Percentiles rank a stretch among this genome's conserved stretches.
These are phyloP conservation scores for Perizoma flavofasciatum DNA, from an alignment of 2,888 invertebrate species.

Conservation along the genomic window DNA sequence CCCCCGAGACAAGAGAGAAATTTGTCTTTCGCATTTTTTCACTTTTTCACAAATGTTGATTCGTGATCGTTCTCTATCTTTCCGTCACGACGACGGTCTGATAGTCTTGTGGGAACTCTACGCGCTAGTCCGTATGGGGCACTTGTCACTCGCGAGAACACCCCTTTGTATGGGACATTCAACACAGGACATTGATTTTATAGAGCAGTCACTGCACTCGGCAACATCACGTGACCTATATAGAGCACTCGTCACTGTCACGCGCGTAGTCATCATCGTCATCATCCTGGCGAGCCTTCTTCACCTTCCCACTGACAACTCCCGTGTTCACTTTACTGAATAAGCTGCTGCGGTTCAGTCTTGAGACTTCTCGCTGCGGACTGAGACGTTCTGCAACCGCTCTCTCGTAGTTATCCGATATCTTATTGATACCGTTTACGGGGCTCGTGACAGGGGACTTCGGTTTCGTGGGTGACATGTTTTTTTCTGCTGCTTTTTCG, in stretches of 20 bases:
- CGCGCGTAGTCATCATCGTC: constrained; percentile 81
- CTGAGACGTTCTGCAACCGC: constrained; percentile 74
- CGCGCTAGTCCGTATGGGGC: not conserved
- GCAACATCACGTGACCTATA: constrained; percentile 62
- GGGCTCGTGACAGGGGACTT: constrained; percentile 66
- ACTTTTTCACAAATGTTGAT: no score
- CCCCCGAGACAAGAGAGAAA: no score
- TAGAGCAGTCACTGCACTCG: constrained; percentile 28
- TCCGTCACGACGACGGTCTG: not conserved
- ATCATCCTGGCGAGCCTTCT: constrained; percentile 63
- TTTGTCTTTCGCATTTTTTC: no score
- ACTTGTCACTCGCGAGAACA: not conserved
- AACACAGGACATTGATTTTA: constrained; percentile 40
- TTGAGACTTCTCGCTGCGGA: constrained; percentile 65
- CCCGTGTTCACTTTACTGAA: constrained; percentile 78
- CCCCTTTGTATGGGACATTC: not conserved
- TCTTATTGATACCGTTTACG: constrained; percentile 75
- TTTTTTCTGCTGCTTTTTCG: constrained; percentile 54
- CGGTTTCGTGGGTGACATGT: constrained; percentile 58
- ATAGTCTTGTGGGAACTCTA: not conserved
- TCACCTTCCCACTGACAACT: constrained; percentile 68
- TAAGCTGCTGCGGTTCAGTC: constrained; percentile 67
- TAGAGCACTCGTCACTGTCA: constrained; percentile 86
- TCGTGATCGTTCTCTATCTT: no score
- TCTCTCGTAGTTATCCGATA: constrained; percentile 78